These are phyloP conservation scores for Recurvirostra avosetta DNA, from an alignment of 2,113 vertebrate species.

Conservation along the genomic window DNA sequence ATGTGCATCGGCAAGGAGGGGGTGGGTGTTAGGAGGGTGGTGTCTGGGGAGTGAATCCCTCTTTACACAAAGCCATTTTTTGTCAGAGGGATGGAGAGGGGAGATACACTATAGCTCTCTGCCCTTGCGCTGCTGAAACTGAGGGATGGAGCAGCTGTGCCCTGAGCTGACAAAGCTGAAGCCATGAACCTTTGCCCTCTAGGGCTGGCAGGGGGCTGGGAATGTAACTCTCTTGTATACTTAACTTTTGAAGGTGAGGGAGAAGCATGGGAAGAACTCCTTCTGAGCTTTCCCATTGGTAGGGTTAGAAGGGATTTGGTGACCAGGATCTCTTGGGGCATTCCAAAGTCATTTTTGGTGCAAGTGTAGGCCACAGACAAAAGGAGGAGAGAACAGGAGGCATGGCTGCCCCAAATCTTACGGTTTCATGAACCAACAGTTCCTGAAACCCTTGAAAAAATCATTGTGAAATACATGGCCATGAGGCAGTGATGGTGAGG, in stretches of 20 bases:
- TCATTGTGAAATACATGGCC: not conserved
- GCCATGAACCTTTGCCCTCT: not conserved
- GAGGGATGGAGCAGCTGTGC: not conserved
- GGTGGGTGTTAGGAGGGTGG: not conserved
- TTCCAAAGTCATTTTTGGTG: not conserved
- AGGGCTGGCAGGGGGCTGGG: not conserved
- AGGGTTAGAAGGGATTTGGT: not conserved
- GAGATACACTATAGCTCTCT: not conserved
- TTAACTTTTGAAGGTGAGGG: not conserved
- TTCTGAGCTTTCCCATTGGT: not conserved
- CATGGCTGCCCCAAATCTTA: not conserved
- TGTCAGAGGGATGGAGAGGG: not conserved
- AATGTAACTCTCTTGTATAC: not conserved
- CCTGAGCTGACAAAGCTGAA: not conserved
- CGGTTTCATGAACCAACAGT: not conserved
- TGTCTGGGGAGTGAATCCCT: not conserved
- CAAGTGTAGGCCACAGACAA: not conserved
- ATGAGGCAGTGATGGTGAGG: not conserved
- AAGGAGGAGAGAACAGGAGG: not conserved
- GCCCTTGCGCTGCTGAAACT: not conserved
- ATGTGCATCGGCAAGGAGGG: not conserved
- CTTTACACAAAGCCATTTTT: not conserved
- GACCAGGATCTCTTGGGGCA: not conserved
- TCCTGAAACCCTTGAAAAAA: not conserved
- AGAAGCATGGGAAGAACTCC: not conserved